phyloP scores from a whole-genome alignment of 2,113 vertebrate species.

The Patagioenas fasciata region DNA sequence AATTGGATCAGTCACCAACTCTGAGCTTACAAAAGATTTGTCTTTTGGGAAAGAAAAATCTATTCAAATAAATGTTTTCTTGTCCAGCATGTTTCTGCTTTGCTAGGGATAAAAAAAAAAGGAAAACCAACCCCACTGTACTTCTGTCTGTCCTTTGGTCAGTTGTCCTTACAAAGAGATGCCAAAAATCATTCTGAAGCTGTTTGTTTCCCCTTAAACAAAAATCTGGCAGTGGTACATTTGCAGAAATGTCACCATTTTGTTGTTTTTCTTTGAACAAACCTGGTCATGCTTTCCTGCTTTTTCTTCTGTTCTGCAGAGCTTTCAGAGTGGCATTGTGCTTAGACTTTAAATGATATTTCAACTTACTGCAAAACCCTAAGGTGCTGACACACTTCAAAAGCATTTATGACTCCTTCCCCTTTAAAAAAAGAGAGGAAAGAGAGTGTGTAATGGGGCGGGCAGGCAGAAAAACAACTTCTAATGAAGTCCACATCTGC shows the following conservation, averaged over 20 bases:
- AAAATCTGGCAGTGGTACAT: not conserved
- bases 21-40: not conserved
- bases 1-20: not conserved
- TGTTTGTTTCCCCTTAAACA: not conserved
- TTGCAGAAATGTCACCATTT: not conserved
- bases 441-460: not conserved
- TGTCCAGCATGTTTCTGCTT: not conserved
- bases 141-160: not conserved
- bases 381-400: not conserved
- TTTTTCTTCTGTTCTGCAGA: not conserved
- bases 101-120: not conserved
- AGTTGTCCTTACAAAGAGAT: not conserved
- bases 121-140: too few relatives aligned
- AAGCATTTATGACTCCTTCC: not conserved
- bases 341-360: conserved; percentile 18
- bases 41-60: not conserved
- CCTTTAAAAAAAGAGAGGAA: not conserved
- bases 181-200: not conserved
- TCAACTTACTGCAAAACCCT: not conserved
- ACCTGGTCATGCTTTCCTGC: not conserved
- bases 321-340: not conserved
- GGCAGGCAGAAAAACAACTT: not conserved
- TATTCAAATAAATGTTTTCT: not conserved
- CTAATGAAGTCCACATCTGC: conserved; percentile 55
- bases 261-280: not conserved